Evolutionary conservation across 1,140 invertebrate genomes (phyloP), one percentile per base, ranked within the genome.

Genomic region (Nomia melanderi): DNA sequence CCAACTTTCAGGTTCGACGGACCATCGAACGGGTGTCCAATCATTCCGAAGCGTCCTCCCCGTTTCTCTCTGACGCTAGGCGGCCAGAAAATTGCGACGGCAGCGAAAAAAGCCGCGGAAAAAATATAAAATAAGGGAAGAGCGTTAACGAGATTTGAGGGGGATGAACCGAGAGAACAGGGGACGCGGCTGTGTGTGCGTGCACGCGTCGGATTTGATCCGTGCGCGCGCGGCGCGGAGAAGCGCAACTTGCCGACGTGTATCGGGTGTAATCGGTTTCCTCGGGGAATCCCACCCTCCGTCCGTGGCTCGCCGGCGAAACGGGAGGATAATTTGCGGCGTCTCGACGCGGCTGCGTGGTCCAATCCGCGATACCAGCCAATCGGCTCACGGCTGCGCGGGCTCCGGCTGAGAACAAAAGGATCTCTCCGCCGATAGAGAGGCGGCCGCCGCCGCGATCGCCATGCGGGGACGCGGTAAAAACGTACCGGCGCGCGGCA

Each of bases 331-430:
- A 88, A 89, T 89, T 88, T 82, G 87, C 77, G 83, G 82, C 83
- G 83, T 83, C 71, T 82, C 77, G 75, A 76, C 74, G 85, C 86
- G 86, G 62, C 84, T 88, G 87, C 87, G 88, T 84, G 88, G 79
- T 86, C 86, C 84, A 87, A 87, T 87, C 86, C 79, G 78, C 74
- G 79, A 75, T 81, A 75, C 50, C 85, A 77, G 79, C 88, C 88
- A 89, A 89, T 89, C 82, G 82, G 80, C 78, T 87, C 81, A 83
- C 77, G 63, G 75, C 82, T 86, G 87, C 86, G 84, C 87, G 77
- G 65, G 62, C 78, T 73, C 71, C 79, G 75, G 79, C 73, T 64
- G 78, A 83, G 86, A 87, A 89, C 83, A 87, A 88, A 89, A 89
- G 85, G 86, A 87, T 88, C 80, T 88, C 80, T 71, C 69, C 41